Evolutionary conservation across 1,140 invertebrate species (phyloP), one percentile per base, ranked within the genome.

Genomic region (Leucophenga varia): DNA sequence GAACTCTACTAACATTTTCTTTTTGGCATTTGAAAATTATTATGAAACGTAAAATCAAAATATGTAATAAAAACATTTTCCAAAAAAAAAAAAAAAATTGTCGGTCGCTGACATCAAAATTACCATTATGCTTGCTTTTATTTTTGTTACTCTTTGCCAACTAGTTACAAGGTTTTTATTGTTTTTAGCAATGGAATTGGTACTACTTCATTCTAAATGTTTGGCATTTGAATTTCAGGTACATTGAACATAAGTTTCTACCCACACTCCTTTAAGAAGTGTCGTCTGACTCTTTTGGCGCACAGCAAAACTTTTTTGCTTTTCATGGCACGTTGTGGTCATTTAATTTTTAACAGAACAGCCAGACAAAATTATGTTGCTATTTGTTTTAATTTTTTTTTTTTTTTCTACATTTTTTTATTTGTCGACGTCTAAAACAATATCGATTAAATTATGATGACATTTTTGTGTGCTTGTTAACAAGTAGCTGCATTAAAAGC

Each of bases 401-500:
- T 42, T 39, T 28, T 43, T 44, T 32, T 45, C 10, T n/a, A 3
- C 14, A 22, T 13, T 37, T 39, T 49, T 39, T 39, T 53, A 36
- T 20, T 25, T 47, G 20, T 31, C 49, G 36, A 19, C 49, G 30
- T 42, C 16, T 44, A 13, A 20, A 16, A 36, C 44, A 36, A 31
- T 40, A 19, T 22, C 20, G n/a, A n/a, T 28, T 19, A 3, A 32
- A 34, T 17, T 48, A 28, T 16, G 28, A 32, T 47, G 16, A 43
- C 36, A 35, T 17, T 31, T 36, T 57, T 57, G 25, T 42, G 55
- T 39, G 17, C 50, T 37, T 35, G 40, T 25, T 25, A 22, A 14
- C 35, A 47, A 42, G 61, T 49, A 64, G 49, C 46, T 53, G 53
- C 46, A 56, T 59, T 57, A 65, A 65, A 67, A 54, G 49, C 46